Evolutionary conservation across 2,888 invertebrate species (phyloP).

Genomic region (Miltochrista miniata): DNA sequence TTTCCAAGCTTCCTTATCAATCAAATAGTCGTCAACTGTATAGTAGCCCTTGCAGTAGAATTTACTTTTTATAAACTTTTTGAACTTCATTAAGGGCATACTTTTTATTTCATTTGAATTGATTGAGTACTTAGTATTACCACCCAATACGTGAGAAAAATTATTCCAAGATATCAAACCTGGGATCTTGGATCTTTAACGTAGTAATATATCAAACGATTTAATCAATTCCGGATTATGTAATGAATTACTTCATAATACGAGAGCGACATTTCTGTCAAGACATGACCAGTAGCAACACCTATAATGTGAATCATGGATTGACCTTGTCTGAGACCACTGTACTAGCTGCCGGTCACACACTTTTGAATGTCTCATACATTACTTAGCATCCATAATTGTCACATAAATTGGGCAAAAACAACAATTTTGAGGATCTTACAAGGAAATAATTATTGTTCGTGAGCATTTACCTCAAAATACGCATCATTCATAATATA

Average conservation of each 20-base stretch:
- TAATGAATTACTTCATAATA: slow-evolving; percentile 1
- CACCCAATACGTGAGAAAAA: too few species aligned
- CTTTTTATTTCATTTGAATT: too few species aligned
- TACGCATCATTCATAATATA: background rate
- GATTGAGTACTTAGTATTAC: too few species aligned
- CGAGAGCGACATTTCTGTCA: slow-evolving; percentile 16
- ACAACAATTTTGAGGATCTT: slow-evolving; percentile 32
- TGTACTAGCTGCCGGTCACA: slow-evolving; percentile 26
- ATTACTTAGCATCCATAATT: slow-evolving; percentile 30
- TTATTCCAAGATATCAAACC: too few species aligned
- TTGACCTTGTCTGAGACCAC: slow-evolving; percentile 36
- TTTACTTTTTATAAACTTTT: too few species aligned
- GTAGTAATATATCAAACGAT: too few species aligned
- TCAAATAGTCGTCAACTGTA: too few species aligned
- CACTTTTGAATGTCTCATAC: slow-evolving; percentile 24
- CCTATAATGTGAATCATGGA: slow-evolving; percentile 25
- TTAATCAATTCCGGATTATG: background rate
- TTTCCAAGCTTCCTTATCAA: too few species aligned
- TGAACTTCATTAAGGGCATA: too few species aligned
- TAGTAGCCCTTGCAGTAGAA: too few species aligned
- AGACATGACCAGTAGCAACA: slow-evolving; percentile 14
- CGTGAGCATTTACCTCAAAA: slow-evolving; percentile 15
- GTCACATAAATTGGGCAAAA: slow-evolving; percentile 41
- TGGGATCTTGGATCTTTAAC: too few species aligned
- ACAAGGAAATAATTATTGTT: slow-evolving; percentile 26